Evolutionary conservation across 1,140 invertebrate genomes (phyloP).

Genomic region (Tetramorium simillimum): DNA sequence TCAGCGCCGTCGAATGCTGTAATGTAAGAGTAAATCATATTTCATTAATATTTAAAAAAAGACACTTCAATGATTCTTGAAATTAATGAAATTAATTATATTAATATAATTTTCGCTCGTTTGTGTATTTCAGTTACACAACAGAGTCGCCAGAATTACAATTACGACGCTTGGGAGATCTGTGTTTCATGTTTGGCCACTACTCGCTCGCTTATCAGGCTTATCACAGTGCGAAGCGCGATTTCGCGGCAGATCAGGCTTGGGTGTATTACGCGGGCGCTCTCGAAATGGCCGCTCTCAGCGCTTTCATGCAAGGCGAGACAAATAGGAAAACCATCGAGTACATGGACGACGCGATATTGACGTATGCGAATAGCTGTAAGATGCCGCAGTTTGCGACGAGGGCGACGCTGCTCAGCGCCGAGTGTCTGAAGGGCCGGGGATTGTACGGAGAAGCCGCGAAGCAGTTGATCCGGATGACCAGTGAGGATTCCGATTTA

Average conservation of each 20-base stretch:
- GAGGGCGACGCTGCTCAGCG: conserved; percentile 94
- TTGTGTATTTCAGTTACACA: conserved; percentile 89
- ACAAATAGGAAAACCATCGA: conserved; percentile 91
- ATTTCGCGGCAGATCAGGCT: conserved; percentile 98
- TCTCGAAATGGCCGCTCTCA: conserved; percentile 97
- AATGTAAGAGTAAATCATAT: conserved; percentile 87
- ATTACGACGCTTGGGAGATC: conserved; percentile 95
- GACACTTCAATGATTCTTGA: background rate
- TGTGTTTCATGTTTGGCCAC: conserved; percentile 98
- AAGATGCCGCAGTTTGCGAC: conserved; percentile 96
- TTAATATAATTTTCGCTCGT: background rate
- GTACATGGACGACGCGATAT: conserved; percentile 97
- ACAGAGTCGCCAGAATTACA: conserved; percentile 97
- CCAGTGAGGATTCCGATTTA: conserved; percentile 96
- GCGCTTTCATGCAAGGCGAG: conserved; percentile 95
- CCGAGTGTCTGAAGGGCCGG: conserved; percentile 93
- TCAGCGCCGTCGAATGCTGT: conserved; percentile 91
- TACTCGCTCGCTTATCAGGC: conserved; percentile 96
- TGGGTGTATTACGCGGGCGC: conserved; percentile 99
- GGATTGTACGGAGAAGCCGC: conserved; percentile 95
- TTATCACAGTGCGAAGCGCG: conserved; percentile 98
- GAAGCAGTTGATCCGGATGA: conserved; percentile 97
- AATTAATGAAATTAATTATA: background rate
- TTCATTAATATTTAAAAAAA: background rate
- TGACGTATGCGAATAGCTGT: conserved; percentile 95